Conservation (phyloP, 1,140 invertebrate genomes). For the Trissolcus basalis region DNA sequence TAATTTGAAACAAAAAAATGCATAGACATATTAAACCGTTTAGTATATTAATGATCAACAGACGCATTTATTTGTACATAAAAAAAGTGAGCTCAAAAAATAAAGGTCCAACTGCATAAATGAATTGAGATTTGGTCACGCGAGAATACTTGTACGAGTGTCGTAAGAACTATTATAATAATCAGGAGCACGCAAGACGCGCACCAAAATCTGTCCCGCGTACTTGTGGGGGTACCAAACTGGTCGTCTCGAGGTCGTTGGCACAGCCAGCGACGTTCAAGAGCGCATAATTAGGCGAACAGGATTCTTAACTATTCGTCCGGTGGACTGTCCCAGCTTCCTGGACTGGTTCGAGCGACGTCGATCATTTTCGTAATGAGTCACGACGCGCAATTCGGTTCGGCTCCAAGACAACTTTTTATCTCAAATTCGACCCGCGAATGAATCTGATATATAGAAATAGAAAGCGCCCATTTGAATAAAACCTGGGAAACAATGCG, state of each 20-base stretch:
- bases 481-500: slow-evolving; percentile 17
- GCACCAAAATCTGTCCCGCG: slow-evolving; percentile 25
- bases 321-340: slow-evolving; percentile 40
- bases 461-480: slow-evolving; percentile 30
- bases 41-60: no score
- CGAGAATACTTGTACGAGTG: no score
- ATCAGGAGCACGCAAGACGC: not conserved
- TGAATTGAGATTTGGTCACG: no score
- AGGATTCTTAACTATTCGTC: slow-evolving; percentile 53
- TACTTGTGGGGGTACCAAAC: slow-evolving; percentile 9
- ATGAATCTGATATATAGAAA: slow-evolving; percentile 4
- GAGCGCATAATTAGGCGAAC: slow-evolving; percentile 52
- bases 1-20: no score
- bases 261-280: slow-evolving; percentile 19
- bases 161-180: no score
- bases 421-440: not conserved
- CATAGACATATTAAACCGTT: no score
- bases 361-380: slow-evolving; percentile 44
- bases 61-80: no score
- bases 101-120: no score
- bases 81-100: no score
- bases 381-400: slow-evolving; percentile 18
- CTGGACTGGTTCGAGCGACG: slow-evolving; percentile 25
- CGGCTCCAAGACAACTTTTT: not conserved
- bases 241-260: slow-evolving; percentile 45